Conservation (phyloP, 2,797 vertebrate genomes). For the Coendou prehensilis region DNA sequence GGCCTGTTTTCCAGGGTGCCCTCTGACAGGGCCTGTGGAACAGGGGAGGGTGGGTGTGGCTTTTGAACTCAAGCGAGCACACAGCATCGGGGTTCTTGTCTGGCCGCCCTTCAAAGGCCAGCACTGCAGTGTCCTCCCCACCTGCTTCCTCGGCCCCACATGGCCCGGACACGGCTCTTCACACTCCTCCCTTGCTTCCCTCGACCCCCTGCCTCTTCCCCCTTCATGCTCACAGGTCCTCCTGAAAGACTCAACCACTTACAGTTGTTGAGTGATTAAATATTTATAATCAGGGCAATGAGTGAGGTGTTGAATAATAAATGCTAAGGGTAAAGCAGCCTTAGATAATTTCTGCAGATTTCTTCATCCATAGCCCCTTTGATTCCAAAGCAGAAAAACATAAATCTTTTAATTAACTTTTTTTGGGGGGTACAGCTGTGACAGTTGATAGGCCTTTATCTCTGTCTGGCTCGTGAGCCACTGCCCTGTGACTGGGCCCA, state of each 20-base stretch:
- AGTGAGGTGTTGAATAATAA: slow-evolving; percentile 95
- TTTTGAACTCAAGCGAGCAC: slow-evolving; percentile 87
- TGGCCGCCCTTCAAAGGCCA: slow-evolving; percentile 88
- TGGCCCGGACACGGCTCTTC: slow-evolving; percentile 83
- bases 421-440: slow-evolving; percentile 68
- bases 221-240: slow-evolving; percentile 91
- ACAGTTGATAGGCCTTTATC: slow-evolving; percentile 80
- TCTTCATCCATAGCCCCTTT: slow-evolving; percentile 89
- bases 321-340: slow-evolving; percentile 90
- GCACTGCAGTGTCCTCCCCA: slow-evolving; percentile 87
- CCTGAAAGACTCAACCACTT: slow-evolving; percentile 93
- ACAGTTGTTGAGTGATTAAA: slow-evolving; percentile 95
- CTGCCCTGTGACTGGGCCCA: slow-evolving; percentile 66
- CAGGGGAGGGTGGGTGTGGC: slow-evolving; percentile 82
- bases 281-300: slow-evolving; percentile 96
- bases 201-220: slow-evolving; percentile 52
- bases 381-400: slow-evolving; percentile 84
- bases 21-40: slow-evolving; percentile 85
- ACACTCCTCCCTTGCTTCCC: background rate
- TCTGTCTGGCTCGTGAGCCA: slow-evolving; percentile 73
- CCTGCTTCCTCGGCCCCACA: slow-evolving; percentile 85
- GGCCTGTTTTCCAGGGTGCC: slow-evolving; percentile 87
- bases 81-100: slow-evolving; percentile 86
- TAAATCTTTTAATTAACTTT: slow-evolving; percentile 88
- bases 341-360: slow-evolving; percentile 94